A percentile compares a stretch with the other conserved stretches of the same genome.
Evolutionary conservation across 2,797 vertebrate genomes (phyloP).

Genomic region (Mormyrus hasselquistii): DNA sequence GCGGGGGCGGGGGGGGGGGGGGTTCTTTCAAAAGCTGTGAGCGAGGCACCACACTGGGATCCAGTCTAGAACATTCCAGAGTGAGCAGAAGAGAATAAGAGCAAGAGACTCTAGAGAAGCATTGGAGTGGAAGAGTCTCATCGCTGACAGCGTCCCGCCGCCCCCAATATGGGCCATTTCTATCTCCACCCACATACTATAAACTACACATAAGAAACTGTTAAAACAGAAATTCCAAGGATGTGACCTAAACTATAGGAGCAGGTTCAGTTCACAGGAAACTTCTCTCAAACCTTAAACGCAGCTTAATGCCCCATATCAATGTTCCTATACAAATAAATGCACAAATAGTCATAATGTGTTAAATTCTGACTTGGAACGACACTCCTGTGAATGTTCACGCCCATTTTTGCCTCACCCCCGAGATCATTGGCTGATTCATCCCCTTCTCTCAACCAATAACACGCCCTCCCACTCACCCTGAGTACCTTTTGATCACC

Average conservation of each 20-base stretch:
- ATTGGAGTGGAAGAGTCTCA: background rate
- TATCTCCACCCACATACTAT: background rate
- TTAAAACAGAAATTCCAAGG: background rate
- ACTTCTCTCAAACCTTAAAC: background rate
- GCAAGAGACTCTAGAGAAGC: background rate
- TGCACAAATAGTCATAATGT: background rate
- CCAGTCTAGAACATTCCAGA: slow-evolving; percentile 10
- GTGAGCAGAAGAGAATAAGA: background rate
- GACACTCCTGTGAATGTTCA: background rate
- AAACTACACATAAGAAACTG: background rate
- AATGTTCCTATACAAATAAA: background rate
- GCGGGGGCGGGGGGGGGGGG: too few species aligned
- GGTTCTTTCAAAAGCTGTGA: background rate
- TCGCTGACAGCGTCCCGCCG: background rate
- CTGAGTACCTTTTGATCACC: background rate
- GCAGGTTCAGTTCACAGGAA: background rate
- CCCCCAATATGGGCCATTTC: background rate
- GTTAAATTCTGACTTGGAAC: background rate
- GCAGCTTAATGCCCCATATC: background rate
- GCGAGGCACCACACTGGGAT: background rate
- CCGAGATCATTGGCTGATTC: background rate
- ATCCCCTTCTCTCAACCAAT: background rate
- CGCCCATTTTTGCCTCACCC: background rate
- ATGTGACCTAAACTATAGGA: background rate
- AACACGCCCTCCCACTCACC: background rate